Evolutionary conservation across 2,888 invertebrate genomes (phyloP).

Genomic region (Epirrhoe alternata): DNA sequence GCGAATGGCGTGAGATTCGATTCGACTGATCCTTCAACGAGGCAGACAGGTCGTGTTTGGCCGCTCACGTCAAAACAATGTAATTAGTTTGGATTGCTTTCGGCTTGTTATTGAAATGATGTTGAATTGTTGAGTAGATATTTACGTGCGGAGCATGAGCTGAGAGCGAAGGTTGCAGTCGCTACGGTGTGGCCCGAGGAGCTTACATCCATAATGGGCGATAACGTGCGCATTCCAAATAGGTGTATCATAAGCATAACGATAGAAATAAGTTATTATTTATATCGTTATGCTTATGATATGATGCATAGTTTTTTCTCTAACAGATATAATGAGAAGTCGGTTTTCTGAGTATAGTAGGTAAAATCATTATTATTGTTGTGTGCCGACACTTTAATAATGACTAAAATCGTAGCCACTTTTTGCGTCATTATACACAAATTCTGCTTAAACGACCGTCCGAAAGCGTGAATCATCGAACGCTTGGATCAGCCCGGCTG

Average conservation of each 20-base stretch:
- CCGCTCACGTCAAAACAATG: not conserved
- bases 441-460: not conserved
- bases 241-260: not conserved
- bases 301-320: too few species aligned
- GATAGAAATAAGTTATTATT: too few species aligned
- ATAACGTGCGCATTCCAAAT: not conserved
- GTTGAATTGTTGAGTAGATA: not conserved
- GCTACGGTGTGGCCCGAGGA: not conserved
- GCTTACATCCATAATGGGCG: not conserved
- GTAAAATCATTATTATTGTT: not conserved
- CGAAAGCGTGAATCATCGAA: not conserved
- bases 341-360: not conserved
- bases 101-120: slow-evolving; percentile 2
- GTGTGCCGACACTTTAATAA: not conserved
- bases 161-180: not conserved
- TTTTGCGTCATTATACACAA: not conserved
- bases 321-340: not conserved
- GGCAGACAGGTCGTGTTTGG: not conserved
- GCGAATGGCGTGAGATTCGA: not conserved
- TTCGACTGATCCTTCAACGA: slow-evolving; percentile 1
- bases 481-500: not conserved
- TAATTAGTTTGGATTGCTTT: not conserved
- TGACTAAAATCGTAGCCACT: not conserved
- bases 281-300: too few species aligned
- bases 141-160: not conserved